phyloP scores from a whole-genome alignment of 2,888 invertebrate genomes.

The Harpalus rubripes region DNA sequence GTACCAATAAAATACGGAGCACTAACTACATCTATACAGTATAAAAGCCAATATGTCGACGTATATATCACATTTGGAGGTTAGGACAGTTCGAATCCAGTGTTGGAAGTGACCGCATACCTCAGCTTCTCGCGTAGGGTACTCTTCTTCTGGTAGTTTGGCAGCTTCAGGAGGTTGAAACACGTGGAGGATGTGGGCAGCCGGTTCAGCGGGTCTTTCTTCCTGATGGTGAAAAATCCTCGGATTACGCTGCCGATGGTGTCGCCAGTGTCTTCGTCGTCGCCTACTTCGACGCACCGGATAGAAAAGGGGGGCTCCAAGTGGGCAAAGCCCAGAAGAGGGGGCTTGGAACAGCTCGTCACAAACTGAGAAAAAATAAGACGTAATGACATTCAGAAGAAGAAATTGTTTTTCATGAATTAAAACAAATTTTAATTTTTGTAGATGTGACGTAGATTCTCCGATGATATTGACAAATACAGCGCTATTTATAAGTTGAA shows the following conservation, averaged over 20 bases:
- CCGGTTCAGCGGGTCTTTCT: slow-evolving; percentile 95
- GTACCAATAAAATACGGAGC: slow-evolving; percentile 1
- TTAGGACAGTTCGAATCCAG: slow-evolving; percentile 99
- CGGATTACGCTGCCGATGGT: slow-evolving; percentile 95
- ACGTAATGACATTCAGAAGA: background rate
- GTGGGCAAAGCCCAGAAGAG: slow-evolving; percentile 96
- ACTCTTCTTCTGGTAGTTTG: slow-evolving; percentile 98
- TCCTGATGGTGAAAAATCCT: slow-evolving; percentile 98
- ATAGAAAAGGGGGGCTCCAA: slow-evolving; percentile 98
- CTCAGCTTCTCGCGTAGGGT: slow-evolving; percentile 96
- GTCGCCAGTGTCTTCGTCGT: slow-evolving; percentile 96
- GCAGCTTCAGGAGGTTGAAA: slow-evolving; percentile 98
- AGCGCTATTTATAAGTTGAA: no score
- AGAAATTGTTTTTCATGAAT: no score
- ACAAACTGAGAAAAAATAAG: slow-evolving; percentile 74
- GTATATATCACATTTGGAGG: slow-evolving; percentile 49
- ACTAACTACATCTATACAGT: slow-evolving; percentile 12
- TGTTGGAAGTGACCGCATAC: slow-evolving; percentile 98
- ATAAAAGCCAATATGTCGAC: slow-evolving; percentile 57
- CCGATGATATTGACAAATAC: no score
- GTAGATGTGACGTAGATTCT: no score
- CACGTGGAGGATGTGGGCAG: slow-evolving; percentile 99
- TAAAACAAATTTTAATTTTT: no score
- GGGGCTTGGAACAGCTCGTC: slow-evolving; percentile 98
- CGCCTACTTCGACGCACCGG: slow-evolving; percentile 99